A percentile compares a stretch with the other conserved stretches of the same genome.
phyloP scores from a whole-genome alignment of 2,113 vertebrate genomes.

The Leptobrachium ailaonicum region DNA sequence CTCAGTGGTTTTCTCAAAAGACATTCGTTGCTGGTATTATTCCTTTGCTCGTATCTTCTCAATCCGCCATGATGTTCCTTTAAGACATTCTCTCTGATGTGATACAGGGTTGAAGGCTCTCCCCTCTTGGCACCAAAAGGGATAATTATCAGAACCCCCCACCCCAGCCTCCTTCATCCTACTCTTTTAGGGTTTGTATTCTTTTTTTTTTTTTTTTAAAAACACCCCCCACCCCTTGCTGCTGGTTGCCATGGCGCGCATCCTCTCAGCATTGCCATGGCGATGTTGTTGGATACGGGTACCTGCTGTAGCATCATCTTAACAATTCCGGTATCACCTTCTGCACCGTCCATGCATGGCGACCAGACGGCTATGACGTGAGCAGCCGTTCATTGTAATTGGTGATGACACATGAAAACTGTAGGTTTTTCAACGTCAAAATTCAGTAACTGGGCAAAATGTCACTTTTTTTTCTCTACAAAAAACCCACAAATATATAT shows the following conservation, averaged over 20 bases:
- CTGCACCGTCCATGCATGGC: not conserved
- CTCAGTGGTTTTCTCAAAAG: too few species aligned
- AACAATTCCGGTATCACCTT: not conserved
- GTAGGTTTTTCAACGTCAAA: too few species aligned
- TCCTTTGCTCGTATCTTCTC: too few species aligned
- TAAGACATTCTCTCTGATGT: too few species aligned
- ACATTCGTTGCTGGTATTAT: too few species aligned
- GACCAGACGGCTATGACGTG: not conserved
- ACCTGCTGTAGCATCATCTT: not conserved
- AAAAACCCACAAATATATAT: too few species aligned
- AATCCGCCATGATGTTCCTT: too few species aligned
- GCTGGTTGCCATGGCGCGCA: not conserved
- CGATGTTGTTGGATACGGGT: not conserved
- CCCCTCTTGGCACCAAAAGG: too few species aligned
- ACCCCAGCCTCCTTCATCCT: constrained; percentile 27
- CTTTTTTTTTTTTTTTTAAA: not conserved
- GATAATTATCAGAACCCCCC: too few species aligned
- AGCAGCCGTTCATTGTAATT: not conserved
- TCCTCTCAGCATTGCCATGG: not conserved
- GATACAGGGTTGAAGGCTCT: too few species aligned
- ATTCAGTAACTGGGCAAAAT: too few species aligned
- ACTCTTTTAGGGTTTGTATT: not conserved
- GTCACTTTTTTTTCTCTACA: too few species aligned
- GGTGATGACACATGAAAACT: not conserved
- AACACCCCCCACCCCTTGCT: not conserved